Base-by-base conservation (phyloP, 2,797 vertebrate genomes). In the Chelon auratus region DNA sequence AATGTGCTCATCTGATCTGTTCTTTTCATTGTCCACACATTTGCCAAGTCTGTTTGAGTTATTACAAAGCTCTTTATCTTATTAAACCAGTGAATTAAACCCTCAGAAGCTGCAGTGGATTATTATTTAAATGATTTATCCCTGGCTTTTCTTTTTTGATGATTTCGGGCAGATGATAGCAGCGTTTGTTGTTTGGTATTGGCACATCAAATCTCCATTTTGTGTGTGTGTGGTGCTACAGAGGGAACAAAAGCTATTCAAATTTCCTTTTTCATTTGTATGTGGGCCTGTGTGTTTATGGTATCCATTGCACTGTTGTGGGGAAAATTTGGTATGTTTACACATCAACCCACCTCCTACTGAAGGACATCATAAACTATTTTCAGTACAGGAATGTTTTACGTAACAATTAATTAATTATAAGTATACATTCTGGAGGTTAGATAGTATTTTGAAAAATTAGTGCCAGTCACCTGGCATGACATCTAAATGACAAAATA, bases 101-200 rank as follows among this genome's bases (percentile, higher is more conserved):
- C 69, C 71, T 65, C 14, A 11, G 54, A 61, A 15, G 60, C 58
- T 24, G 61, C 3, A 9, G 54, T 62, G 56, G 60, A 80, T 39
- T 73, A 73, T 75, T 77, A 65, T 78, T 61, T 37, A 66, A 71
- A 84, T 78, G 61, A 75, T 73, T 60, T 75, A 72, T 76, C 62
- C 26, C 56, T 68, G 68, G 37, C 54, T 75, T 72, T 73, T 67
- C 51, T 75, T 57, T 50, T 76, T 69, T 30, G 48, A 53, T 58
- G 60, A 72, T 72, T 78, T 78, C 56, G 42, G 51, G 40, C 43
- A 64, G 67, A 75, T 77, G 61, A 62, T 67, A 51, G 50, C 39
- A 62, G 14, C 59, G 57, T 75, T 63, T 77, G 60, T 72, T 70
- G 66, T 66, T 37, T 61, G 3, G 61, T 58, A 56, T 24, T 30